Conservation (phyloP, 1,140 invertebrate species). For the Ceratina calcarata region DNA sequence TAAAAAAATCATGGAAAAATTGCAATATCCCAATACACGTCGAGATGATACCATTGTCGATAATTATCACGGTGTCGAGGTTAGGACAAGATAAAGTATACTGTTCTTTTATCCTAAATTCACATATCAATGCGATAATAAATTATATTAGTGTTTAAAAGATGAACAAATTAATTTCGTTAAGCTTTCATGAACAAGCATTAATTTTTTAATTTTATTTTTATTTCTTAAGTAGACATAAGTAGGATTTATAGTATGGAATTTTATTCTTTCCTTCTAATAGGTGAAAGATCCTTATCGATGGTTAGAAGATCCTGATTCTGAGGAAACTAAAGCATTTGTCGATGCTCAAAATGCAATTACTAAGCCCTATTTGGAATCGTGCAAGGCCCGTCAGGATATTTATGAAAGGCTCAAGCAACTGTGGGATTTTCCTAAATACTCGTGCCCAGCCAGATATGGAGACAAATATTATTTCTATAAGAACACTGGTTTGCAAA, state of each 20-base stretch:
- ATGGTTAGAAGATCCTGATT: constrained; percentile 98
- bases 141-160: not conserved
- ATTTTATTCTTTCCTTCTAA: not conserved
- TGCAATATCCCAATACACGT: constrained; percentile 87
- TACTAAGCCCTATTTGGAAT: constrained; percentile 91
- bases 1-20: constrained; percentile 64
- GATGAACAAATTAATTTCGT: too few relatives aligned
- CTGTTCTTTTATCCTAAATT: not conserved
- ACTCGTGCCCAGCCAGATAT: constrained; percentile 90
- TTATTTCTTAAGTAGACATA: not conserved
- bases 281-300: constrained; percentile 96
- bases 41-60: constrained; percentile 90
- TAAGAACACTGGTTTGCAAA: constrained; percentile 97
- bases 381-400: constrained; percentile 86
- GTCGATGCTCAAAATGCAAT: constrained; percentile 95
- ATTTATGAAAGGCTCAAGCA: constrained; percentile 91
- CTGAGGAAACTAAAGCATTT: constrained; percentile 94
- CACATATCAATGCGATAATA: not conserved
- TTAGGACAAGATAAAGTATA: constrained; percentile 73
- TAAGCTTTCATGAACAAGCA: too few relatives aligned
- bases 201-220: not conserved
- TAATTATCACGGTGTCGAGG: constrained; percentile 91
- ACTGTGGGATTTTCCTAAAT: constrained; percentile 98
- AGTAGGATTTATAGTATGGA: too few relatives aligned
- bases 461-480: constrained; percentile 95